Base-by-base conservation (phyloP, 2,888 invertebrate genomes). In the Epiblema foenella region DNA sequence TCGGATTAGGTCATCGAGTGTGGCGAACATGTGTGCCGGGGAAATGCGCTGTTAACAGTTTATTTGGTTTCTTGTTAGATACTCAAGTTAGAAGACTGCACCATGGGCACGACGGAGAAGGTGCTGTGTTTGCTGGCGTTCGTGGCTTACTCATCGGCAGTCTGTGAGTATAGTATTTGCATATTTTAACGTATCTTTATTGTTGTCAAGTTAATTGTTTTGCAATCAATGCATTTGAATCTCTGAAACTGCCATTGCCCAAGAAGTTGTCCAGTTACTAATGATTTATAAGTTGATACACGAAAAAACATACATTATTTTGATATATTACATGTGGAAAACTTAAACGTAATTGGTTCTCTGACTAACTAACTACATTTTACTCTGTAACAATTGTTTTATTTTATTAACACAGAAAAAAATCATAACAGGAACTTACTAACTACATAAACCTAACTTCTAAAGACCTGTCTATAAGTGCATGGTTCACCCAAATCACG, bases 1-100 rank as follows among this genome's bases (percentile, higher is more conserved):
- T 89, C 86, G 89, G 91, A 92, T 93, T 93, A 93, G 93, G 91
- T 93, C 93, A 93, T 93, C 92, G 82, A 87, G 87, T 89, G 89
- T 81, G 78, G 86, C 87, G 87, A 86, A 90, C 93, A 91, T 91
- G 91, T 91, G 92, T 92, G 86, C 88, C 87, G 88, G 86, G 83
- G 84, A 88, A 87, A 87, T 86, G 88, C 90, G 87, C 84, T 86
- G 75, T 79, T 86, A 89, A 83, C 85, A 83, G 78, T 82, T 85
- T 87, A 77, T 90, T 89, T 91, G 82, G 84, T 90, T 91, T 92
- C 86, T 89, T 88, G 80, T 80, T 90, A 92, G 93, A 89, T 93
- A 83, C 80, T 83, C 87, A 85, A 86, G 83, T 78, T 79, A 82
- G 86, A 81, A 85, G 83, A 85, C 77, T 76, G 77, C 82, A 89